A percentile compares a stretch with the other conserved stretches of the same genome.
These are phyloP conservation scores for Spatulosminthurus flaviceps DNA, from an alignment of 2,888 invertebrate species.

Conservation along the genomic window DNA sequence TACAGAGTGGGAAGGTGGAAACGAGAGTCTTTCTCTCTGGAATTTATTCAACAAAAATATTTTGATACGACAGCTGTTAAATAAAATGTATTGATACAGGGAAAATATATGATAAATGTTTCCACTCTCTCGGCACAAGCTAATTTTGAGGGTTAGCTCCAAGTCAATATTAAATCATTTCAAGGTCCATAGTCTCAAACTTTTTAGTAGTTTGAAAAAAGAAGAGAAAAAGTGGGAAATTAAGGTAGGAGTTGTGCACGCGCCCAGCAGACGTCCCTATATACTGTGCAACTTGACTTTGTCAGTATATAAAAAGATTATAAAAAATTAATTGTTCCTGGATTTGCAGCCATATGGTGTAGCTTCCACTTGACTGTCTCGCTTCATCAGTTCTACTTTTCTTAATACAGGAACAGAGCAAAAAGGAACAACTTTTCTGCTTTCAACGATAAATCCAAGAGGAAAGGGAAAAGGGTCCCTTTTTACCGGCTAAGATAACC, in stretches of 20 bases:
- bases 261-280: slow-evolving; percentile 36
- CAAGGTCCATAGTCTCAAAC: not conserved
- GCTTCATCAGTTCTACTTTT: not conserved
- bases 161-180: not conserved
- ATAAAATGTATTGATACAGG: not conserved
- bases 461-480: slow-evolving; percentile 23
- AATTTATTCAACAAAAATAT: not conserved
- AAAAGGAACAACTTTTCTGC: not conserved
- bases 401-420: too few relatives aligned
- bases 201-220: too few relatives aligned
- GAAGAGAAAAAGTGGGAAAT: slow-evolving; percentile 24
- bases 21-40: too few relatives aligned
- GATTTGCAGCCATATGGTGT: slow-evolving; percentile 41
- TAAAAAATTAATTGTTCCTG: slow-evolving; percentile 34
- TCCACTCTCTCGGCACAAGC: not conserved
- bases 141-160: not conserved
- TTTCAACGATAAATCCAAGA: slow-evolving; percentile 12
- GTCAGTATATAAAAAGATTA: not conserved
- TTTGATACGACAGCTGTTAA: not conserved
- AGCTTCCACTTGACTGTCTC: not conserved
- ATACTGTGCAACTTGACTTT: slow-evolving; percentile 7
- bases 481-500: not conserved
- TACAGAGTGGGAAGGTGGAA: too few relatives aligned
- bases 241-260: slow-evolving; percentile 35
- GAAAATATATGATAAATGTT: not conserved